phyloP scores from a whole-genome alignment of 2,888 invertebrate species.

The Protonemura montana region DNA sequence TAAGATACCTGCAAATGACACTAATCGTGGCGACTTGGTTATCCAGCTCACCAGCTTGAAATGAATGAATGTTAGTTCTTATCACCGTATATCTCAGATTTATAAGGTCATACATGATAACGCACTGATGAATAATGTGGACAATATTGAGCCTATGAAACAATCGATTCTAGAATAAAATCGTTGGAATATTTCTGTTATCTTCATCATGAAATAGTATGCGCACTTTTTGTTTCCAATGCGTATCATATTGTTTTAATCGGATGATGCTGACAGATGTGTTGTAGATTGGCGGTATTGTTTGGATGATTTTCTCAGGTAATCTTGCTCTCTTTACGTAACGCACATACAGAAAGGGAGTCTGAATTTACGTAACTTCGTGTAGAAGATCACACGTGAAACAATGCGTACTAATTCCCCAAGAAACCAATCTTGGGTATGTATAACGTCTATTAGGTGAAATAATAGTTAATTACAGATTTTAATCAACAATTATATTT shows the following conservation, averaged over 20 bases:
- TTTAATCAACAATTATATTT: not conserved
- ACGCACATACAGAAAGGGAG: not conserved
- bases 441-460: not conserved
- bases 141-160: not conserved
- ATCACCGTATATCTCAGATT: not conserved
- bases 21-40: not conserved
- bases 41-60: not conserved
- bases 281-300: not conserved
- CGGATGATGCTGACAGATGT: not conserved
- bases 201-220: not conserved
- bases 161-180: not conserved
- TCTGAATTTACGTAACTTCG: not conserved
- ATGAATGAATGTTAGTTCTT: not conserved
- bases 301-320: not conserved
- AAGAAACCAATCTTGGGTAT: not conserved
- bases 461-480: not conserved
- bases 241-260: not conserved
- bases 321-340: not conserved
- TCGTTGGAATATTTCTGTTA: not conserved
- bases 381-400: not conserved
- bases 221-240: not conserved
- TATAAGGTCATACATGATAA: not conserved
- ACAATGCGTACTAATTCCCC: not conserved
- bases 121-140: not conserved
- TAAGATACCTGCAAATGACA: not conserved